Evolutionary conservation across 23 tunicate species (phyloP), one percentile per base, ranked within the genome.

Genomic region (Halocynthia aurantium): DNA sequence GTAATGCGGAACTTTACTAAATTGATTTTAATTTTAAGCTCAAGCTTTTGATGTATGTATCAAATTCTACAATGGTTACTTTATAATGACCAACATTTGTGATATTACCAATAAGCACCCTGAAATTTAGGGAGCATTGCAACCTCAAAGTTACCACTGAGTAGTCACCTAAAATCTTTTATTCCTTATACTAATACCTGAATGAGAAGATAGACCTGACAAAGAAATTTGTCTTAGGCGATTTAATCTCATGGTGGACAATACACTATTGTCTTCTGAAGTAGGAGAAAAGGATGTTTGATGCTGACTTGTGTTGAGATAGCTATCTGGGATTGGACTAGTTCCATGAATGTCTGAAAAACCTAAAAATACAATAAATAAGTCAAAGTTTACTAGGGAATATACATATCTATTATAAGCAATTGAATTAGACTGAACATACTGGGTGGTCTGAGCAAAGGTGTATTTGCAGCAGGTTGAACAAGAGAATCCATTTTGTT

Each of bases 151-250:
- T 0, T 58, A 13, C 17, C 63, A n/a, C 17, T n/a, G 15, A 13
- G 15, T n/a, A 58, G 15, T 58, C n/a, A 13, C 63, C 2, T 58
- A n/a, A 13, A 57, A 57, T 57, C 62, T 57, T 10, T 13, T 58
- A 58, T 1, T 58, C 2, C 2, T 13, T 4, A 58, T n/a, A 13
- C 2, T 58, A 13, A 68, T 55, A 89, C 96, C 88, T 69, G 86
- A 57, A 50, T 50, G 75, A 50, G 84, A 77, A 40, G 96, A 88
- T 10, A 84, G 10, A 67, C 84, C 76, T 0, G 96, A 78, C 13
- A 89, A 55, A 13, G 96, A 89, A 6, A 89, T 89, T 58, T 84
- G 82, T 10, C 96, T 68, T 52, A 89, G 61, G 17, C 88, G 70
- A 8, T 80, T 63, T 5, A 89, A 66, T 69, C 96, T 55, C 70